Evolutionary conservation across 1,140 invertebrate species (phyloP).

Genomic region (Palaemon carinicauda): DNA sequence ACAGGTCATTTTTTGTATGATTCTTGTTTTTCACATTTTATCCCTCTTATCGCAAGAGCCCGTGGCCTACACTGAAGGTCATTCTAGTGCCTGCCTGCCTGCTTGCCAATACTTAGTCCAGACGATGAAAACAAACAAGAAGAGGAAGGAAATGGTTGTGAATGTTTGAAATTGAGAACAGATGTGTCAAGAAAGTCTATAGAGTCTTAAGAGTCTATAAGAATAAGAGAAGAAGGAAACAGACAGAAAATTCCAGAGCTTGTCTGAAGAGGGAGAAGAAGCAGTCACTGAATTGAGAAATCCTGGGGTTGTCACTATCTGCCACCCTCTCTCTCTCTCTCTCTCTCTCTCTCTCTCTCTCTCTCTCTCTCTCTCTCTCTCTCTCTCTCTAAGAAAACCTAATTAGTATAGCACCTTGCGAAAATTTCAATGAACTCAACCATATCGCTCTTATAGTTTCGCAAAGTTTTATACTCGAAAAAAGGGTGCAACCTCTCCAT

Average conservation of each 20-base stretch:
- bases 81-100: no score
- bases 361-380: slow-evolving; percentile 13
- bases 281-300: not conserved
- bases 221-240: not conserved
- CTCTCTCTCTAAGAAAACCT: not conserved
- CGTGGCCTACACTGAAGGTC: no score
- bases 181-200: no score
- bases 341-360: not conserved
- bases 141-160: not conserved
- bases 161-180: no score
- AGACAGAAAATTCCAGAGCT: not conserved
- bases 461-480: no score
- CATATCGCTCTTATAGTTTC: no score
- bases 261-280: not conserved
- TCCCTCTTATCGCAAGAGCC: no score
- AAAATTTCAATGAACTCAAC: no score
- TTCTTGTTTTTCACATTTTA: no score
- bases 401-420: not conserved
- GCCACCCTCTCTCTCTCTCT: not conserved
- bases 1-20: no score
- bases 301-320: not conserved
- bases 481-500: no score
- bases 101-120: no score
- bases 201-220: not conserved
- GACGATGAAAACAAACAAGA: not conserved